Percentiles rank a stretch among this genome's conserved stretches.
These are phyloP conservation scores for Episyrphus balteatus DNA, from an alignment of 1,140 invertebrate species.

Conservation along the genomic window DNA sequence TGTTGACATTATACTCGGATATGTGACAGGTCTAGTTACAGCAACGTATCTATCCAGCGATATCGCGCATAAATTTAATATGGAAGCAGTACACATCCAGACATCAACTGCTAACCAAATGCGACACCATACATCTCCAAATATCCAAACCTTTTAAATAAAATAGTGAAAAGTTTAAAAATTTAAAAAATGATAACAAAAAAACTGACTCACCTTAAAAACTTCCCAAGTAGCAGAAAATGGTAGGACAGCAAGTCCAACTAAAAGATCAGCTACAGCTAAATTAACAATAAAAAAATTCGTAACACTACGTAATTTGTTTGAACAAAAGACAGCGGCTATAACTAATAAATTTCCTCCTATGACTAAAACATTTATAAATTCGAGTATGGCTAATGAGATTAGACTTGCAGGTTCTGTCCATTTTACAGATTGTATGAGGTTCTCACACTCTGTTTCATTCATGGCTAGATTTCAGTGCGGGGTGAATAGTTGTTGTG, in stretches of 20 bases:
- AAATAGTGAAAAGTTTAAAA: too few species aligned
- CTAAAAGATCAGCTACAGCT: constrained; percentile 83
- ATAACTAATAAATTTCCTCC: constrained; percentile 86
- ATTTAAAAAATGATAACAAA: neutral
- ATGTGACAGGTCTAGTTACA: constrained; percentile 85
- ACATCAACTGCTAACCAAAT: constrained; percentile 91
- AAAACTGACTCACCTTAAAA: constrained; percentile 53
- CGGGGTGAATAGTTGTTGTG: constrained; percentile 7
- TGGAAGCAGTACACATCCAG: constrained; percentile 92
- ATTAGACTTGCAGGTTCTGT: constrained; percentile 58
- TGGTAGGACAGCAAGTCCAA: constrained; percentile 81
- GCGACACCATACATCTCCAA: constrained; percentile 83
- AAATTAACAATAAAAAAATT: constrained; percentile 91
- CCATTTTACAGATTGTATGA: constrained; percentile 66
- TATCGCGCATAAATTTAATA: constrained; percentile 84
- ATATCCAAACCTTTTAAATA: constrained; percentile 69
- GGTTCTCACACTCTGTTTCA: constrained; percentile 59
- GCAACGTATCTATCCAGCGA: constrained; percentile 90
- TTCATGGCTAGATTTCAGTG: constrained; percentile 46
- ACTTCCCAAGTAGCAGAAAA: constrained; percentile 83
- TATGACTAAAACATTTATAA: constrained; percentile 78
- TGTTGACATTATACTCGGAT: constrained; percentile 86
- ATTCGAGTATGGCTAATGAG: constrained; percentile 61
- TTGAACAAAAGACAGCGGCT: constrained; percentile 75
- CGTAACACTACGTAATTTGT: constrained; percentile 82